Evolutionary conservation across 2,797 vertebrate genomes (phyloP), one percentile per base, ranked within the genome.

Genomic region (Siniperca obscura): DNA sequence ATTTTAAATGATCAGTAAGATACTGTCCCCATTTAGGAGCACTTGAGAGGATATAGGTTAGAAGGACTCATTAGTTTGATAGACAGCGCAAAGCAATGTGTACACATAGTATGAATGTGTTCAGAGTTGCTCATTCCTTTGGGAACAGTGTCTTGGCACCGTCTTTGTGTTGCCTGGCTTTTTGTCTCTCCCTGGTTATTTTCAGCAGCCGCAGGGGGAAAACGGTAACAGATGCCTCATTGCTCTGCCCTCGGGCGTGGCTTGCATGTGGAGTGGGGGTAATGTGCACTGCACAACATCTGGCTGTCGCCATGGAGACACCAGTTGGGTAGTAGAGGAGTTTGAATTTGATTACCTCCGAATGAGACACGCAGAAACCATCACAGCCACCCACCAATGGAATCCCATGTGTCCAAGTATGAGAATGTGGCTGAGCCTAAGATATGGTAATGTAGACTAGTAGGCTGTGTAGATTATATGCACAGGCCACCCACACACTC

Each of bases 301-400:
- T 94, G 94, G 91, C 80, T 82, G 90, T 95, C 82, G 25, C 91
- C 85, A 94, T 94, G 93, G 94, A 88, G 90, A 96, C 93, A 7
- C 73, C 67, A 75, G 68, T 62, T 40, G 72, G 40, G 69, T 78
- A 78, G 84, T 56, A 61, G 61, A 44, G 61, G 70, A 56, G 55
- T 60, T 70, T 83, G 81, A 81, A 87, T 92, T 78, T 27, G 80
- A 83, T 91, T 83, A 82, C 62, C 66, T 73, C 40, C 5, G 53
- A 81, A 72, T 42, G 44, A 81, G 81, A 85, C 7, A 8, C 2
- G 21, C 36, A 57, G 62, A 70, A 80, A 66, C 77, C 64, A 30
- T 70, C 59, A 10, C 67, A 64, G 9, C 12, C 61, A 74, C 48
- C 70, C 70, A 50, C 44, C 22, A 25, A 7, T 59, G 76, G 69